Base-by-base conservation (phyloP, 2,797 vertebrate species). In the Lacerta agilis region DNA sequence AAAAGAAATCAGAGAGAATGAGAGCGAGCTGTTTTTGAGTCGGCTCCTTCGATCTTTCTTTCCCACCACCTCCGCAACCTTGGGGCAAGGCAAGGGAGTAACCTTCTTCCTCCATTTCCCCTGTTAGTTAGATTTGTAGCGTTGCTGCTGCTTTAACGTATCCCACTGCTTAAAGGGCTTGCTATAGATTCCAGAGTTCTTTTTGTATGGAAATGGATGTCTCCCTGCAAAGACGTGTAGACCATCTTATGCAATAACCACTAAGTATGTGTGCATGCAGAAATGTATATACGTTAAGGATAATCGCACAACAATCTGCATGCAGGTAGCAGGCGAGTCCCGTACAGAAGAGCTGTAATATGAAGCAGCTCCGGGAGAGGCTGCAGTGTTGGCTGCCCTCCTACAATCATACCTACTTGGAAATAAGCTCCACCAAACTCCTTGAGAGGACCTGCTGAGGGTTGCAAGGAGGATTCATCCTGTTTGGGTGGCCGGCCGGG, bases 1-100 rank as follows among this genome's bases (percentile, higher is more conserved):
- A 73, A 61, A 38, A 77, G 8, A 20, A 27, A 75, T 95, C 20
- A 5, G 61, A 64, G 61, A 64, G 61, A 64, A 23, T 23, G 20
- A 23, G 20, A 64, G 61, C 93, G 91, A 92, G 93, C 3, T 90
- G 92, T 96, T 95, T 97, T 94, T 96, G 94, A 96, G 93, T 95
- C 94, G 94, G 95, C 77, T 88, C 61, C 90, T 91, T 81, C 92
- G 94, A 89, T 95, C 95, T 95, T 92, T 92, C 92, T 95, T 96
- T 95, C 94, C 93, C 94, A 96, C 93, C 91, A 93, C 93, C 94
- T 95, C 85, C n/a, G 13, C 92, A 95, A 96, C 95, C 94, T 95
- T 95, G 95, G 90, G 92, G 91, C 91, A 85, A 90, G 90, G 92
- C 71, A 0, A 90, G 87, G 8, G 2, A 91, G 91, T 3, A 38